These are phyloP conservation scores for Cryptops parisi DNA, from an alignment of 2,888 invertebrate species.

Conservation along the genomic window DNA sequence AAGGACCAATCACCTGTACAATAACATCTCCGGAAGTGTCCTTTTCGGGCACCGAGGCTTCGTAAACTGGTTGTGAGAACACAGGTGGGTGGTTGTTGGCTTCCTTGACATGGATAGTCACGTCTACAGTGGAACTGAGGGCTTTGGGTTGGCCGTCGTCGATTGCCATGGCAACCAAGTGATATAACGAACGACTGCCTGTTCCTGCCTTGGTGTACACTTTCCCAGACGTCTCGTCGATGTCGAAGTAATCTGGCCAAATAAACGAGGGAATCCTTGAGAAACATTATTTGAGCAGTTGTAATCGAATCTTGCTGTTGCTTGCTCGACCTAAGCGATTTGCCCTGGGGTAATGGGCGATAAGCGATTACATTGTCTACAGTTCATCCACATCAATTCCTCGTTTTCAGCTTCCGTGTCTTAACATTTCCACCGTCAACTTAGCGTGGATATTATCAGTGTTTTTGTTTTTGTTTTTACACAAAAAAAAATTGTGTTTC, in stretches of 20 bases:
- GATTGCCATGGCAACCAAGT: constrained; percentile 16
- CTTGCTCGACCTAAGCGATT: no score
- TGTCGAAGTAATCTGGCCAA: constrained; percentile 24
- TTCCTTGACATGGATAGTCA: constrained; percentile 23
- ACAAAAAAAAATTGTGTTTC: no score
- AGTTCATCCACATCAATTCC: no score
- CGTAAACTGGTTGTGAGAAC: constrained; percentile 23
- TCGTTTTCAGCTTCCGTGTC: no score
- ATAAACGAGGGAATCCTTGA: no score
- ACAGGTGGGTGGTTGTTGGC: constrained; percentile 25
- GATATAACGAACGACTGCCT: constrained; percentile 12
- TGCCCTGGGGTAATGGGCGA: no score
- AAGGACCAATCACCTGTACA: constrained; percentile 21
- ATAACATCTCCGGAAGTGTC: constrained; percentile 22
- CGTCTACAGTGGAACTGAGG: constrained; percentile 17
- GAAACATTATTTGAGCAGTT: no score
- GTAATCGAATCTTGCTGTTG: no score
- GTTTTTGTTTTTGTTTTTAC: no score
- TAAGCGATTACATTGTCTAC: no score
- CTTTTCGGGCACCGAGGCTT: constrained; percentile 23
- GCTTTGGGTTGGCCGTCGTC: constrained; percentile 17
- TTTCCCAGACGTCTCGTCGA: constrained; percentile 23
- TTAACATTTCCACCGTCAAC: no score
- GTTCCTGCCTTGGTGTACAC: constrained; percentile 20
- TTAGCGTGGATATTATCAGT: no score